Base-by-base conservation (phyloP, 2,113 vertebrate genomes). In the Diadophis punctatus region DNA sequence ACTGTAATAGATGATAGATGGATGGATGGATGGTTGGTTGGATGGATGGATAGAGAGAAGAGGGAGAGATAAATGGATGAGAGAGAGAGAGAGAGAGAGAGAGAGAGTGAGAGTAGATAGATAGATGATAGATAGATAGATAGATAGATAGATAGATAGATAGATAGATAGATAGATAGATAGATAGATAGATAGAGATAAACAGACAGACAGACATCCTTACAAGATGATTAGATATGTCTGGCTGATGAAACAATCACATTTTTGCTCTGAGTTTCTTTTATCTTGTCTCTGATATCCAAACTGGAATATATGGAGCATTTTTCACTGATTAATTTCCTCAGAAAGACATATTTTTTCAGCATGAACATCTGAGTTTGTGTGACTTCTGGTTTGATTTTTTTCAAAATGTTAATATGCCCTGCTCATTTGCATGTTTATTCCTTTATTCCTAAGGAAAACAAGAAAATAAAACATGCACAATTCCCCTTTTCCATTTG, bases 301-400 rank as follows among this genome's bases (percentile, higher is more conserved):
- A 48, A 1, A 25, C 86, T 68, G 46, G 8, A 88, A n/a, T 8
- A 51, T 53, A 25, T 3, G 25, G n/a, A 80, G 16, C n/a, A 20
- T 74, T 7, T 74, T 74, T 39, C n/a, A 39, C n/a, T 20, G 16
- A 16, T 39, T 74, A 74, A 39, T 34, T 8, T 11, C 86, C 91
- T 91, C 89, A 94, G 46, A 89, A 87, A 87, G 56, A 30, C 22
- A 1, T 87, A 12, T 1, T 52, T 93, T 23, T 25, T 92, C 34
- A 90, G 92, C 87, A 92, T 92, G 46, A 87, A 87, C 39, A 22
- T 93, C 93, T 4, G 14, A 68, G 74, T 52, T 1, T 0, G 1
- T 63, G 92, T 80, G 63, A 93, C 93, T 94, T 95, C 63, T 86
- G 18, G 23, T n/a, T 84, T 60, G 93, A 23, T 34, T 52, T 60